Conservation (phyloP, 2,888 invertebrate species). For the Drosophila robusta region DNA sequence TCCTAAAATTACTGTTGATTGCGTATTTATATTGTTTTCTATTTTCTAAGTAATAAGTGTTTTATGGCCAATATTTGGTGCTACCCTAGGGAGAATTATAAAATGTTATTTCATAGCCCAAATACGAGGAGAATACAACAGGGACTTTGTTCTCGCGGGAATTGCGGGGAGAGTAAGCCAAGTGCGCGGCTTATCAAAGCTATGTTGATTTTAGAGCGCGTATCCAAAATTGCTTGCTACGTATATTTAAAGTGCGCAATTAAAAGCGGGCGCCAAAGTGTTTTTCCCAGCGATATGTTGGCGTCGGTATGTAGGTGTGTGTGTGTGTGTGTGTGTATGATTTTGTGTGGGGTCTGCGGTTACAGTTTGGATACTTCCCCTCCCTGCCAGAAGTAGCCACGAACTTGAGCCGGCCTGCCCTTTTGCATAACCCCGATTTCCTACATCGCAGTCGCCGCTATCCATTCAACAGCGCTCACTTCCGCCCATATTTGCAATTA, state of each 20-base stretch:
- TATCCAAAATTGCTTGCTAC: conserved; percentile 11
- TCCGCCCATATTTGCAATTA: conserved; percentile 78
- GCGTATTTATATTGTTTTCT: neutral
- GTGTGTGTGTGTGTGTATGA: conserved; percentile 13
- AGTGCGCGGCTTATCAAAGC: conserved; percentile 15
- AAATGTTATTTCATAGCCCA: neutral
- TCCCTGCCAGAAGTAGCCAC: neutral
- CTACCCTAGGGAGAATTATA: conserved; percentile 4
- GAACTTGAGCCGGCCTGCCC: conserved; percentile 50
- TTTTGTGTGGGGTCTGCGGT: conserved; percentile 36
- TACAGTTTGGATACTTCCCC: conserved; percentile 22
- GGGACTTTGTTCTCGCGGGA: neutral
- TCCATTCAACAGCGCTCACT: conserved; percentile 64
- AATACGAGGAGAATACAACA: neutral
- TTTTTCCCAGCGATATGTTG: conserved; percentile 11
- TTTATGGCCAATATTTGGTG: conserved; percentile 13
- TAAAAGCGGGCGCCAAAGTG: conserved; percentile 8
- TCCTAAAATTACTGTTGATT: neutral
- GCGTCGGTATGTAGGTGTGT: conserved; percentile 1
- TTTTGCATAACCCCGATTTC: conserved; percentile 67
- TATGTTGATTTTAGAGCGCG: conserved; percentile 5
- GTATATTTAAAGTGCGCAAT: conserved; percentile 26
- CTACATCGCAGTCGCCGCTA: conserved; percentile 42
- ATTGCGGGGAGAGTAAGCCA: neutral
- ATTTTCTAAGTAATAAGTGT: neutral